Conservation (phyloP, 2,113 vertebrate genomes). For the Microcebus jonahi region DNA sequence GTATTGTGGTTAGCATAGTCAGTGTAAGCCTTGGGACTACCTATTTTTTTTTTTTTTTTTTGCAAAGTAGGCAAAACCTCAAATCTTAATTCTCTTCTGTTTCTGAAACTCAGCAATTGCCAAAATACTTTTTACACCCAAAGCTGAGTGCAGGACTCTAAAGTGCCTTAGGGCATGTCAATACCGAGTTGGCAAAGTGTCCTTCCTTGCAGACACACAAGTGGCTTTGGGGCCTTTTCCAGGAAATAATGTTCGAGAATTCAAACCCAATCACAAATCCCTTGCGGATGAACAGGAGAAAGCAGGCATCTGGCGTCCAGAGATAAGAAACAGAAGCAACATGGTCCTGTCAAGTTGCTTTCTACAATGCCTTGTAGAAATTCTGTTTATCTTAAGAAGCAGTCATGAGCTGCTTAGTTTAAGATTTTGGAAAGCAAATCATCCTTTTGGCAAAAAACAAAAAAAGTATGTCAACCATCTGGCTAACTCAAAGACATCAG, state of each 20-base stretch:
- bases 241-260: constrained; percentile 14
- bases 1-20: background rate
- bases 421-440: constrained; percentile 58
- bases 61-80: background rate
- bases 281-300: background rate
- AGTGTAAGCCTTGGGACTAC: background rate
- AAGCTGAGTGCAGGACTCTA: background rate
- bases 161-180: background rate
- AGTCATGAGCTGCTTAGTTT: constrained; percentile 66
- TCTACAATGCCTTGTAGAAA: constrained; percentile 52
- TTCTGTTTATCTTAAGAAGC: constrained; percentile 69
- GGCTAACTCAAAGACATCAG: constrained; percentile 47
- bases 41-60: background rate
- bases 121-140: background rate
- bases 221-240: constrained; percentile 26
- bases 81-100: background rate
- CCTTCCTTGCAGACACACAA: background rate
- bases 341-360: constrained; percentile 50
- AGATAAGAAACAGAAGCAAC: constrained; percentile 61
- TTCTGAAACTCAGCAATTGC: background rate
- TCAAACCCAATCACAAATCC: constrained; percentile 47
- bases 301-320: constrained; percentile 61
- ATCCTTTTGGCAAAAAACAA: constrained; percentile 55
- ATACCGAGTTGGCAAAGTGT: background rate
- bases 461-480: constrained; percentile 40